These are phyloP conservation scores for Aleiodes testaceus DNA, from an alignment of 2,888 invertebrate genomes.

Conservation along the genomic window DNA sequence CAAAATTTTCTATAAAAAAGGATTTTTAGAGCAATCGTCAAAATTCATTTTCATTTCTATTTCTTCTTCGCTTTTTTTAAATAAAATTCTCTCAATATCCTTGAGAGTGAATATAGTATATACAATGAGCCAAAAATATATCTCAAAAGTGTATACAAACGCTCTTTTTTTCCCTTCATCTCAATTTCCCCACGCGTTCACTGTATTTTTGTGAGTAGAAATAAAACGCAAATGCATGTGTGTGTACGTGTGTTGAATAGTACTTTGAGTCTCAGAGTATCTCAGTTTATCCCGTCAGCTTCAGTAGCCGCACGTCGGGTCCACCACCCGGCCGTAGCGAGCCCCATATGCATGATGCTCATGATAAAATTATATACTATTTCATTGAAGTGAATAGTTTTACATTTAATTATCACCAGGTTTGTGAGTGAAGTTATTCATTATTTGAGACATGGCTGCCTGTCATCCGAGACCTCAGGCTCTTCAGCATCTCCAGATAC, in stretches of 20 bases:
- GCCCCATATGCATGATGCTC: neutral
- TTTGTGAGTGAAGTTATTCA: neutral
- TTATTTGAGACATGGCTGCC: constrained; percentile 67
- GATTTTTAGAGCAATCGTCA: neutral
- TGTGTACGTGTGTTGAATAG: neutral
- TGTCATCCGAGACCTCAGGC: constrained; percentile 65
- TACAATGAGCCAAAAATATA: constrained; percentile 8
- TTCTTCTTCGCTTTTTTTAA: too few relatives aligned
- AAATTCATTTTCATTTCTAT: neutral
- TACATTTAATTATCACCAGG: neutral
- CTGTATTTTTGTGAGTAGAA: neutral
- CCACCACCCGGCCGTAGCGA: constrained; percentile 24
- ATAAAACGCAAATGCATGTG: constrained; percentile 2
- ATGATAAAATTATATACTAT: neutral
- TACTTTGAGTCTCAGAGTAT: neutral
- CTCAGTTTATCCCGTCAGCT: constrained; percentile 19
- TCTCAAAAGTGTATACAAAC: neutral
- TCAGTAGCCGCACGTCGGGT: constrained; percentile 31
- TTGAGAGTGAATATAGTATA: neutral
- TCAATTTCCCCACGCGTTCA: constrained; percentile 11
- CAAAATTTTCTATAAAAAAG: neutral
- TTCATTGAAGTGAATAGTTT: constrained; percentile 15
- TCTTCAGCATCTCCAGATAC: constrained; percentile 58
- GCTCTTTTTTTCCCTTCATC: too few relatives aligned
- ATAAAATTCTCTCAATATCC: neutral